These are phyloP conservation scores for Bombus sibiricus DNA, from an alignment of 1,140 invertebrate species.

Conservation along the genomic window DNA sequence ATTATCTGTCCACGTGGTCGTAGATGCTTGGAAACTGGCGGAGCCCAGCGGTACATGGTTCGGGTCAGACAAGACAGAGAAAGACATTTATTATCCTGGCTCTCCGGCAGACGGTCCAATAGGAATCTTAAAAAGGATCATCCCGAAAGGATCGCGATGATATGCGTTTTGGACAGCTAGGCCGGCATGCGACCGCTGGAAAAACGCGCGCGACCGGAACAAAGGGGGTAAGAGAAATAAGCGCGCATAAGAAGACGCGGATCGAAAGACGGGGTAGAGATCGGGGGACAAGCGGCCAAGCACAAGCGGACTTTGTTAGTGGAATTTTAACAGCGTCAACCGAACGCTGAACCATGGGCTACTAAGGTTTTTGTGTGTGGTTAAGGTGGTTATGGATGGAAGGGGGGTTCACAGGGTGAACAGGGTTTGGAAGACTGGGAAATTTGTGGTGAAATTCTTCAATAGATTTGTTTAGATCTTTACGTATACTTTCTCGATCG, in stretches of 20 bases:
- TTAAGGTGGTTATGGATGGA: too few species aligned
- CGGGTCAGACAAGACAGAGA: slow-evolving; percentile 57
- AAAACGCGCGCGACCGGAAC: slow-evolving; percentile 43
- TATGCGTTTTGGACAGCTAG: slow-evolving; percentile 43
- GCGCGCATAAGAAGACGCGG: slow-evolving; percentile 52
- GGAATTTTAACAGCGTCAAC: slow-evolving; percentile 66
- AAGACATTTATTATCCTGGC: slow-evolving; percentile 73
- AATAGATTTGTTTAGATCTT: too few species aligned
- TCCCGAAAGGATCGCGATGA: slow-evolving; percentile 47
- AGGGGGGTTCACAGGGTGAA: neutral
- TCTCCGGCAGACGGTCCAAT: slow-evolving; percentile 35
- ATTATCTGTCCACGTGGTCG: slow-evolving; percentile 71
- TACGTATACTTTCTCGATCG: too few species aligned
- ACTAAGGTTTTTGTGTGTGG: neutral
- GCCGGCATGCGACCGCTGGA: slow-evolving; percentile 52
- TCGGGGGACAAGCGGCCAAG: neutral
- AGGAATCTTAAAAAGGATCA: slow-evolving; percentile 64
- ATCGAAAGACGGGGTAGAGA: neutral
- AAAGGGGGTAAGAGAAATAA: slow-evolving; percentile 37
- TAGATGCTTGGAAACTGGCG: neutral
- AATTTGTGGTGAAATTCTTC: neutral
- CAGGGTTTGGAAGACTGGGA: neutral
- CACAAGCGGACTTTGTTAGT: slow-evolving; percentile 41
- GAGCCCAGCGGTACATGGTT: neutral
- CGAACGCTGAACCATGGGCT: neutral